phyloP scores from a whole-genome alignment of 2,888 invertebrate species.

The Drosophila ustulata region DNA sequence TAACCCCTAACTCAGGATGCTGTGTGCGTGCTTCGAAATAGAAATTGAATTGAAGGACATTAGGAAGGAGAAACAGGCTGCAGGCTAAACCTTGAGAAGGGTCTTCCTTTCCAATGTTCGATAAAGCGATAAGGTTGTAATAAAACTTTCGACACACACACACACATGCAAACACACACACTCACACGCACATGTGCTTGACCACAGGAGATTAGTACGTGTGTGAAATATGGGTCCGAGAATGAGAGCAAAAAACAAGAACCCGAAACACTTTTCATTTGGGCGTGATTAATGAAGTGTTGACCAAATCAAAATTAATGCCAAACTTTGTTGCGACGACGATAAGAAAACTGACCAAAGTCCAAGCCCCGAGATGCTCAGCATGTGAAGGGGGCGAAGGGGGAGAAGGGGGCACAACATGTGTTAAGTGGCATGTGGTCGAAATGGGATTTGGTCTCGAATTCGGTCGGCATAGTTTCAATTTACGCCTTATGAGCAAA shows the following conservation, averaged over 20 bases:
- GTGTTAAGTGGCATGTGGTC: conserved; percentile 81
- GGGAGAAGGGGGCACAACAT: conserved; percentile 43
- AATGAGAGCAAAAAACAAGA: conserved; percentile 13
- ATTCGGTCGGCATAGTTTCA: conserved; percentile 67
- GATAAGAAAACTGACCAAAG: conserved; percentile 64
- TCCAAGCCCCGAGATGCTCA: conserved; percentile 21
- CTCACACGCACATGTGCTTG: conserved; percentile 53
- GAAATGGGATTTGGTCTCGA: conserved; percentile 42
- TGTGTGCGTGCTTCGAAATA: conserved; percentile 61
- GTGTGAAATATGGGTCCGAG: conserved; percentile 29
- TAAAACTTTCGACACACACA: conserved; percentile 51
- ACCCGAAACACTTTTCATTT: conserved; percentile 42
- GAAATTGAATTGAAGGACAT: conserved; percentile 31
- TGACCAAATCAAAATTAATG: conserved; percentile 82
- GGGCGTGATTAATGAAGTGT: conserved; percentile 84
- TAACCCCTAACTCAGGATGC: conserved; percentile 47
- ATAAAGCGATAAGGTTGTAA: conserved; percentile 67
- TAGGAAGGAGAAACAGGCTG: background rate
- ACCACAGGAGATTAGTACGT: conserved; percentile 63
- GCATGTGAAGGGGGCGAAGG: conserved; percentile 47
- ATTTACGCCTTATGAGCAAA: conserved; percentile 76
- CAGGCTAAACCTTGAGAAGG: conserved; percentile 25
- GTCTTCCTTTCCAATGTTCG: conserved; percentile 31
- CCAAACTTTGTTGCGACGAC: conserved; percentile 49
- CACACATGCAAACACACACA: conserved; percentile 20